Evolutionary conservation across 2,888 invertebrate species (phyloP), one percentile per base, ranked within the genome.

Genomic region (Ctenicera cuprea): DNA sequence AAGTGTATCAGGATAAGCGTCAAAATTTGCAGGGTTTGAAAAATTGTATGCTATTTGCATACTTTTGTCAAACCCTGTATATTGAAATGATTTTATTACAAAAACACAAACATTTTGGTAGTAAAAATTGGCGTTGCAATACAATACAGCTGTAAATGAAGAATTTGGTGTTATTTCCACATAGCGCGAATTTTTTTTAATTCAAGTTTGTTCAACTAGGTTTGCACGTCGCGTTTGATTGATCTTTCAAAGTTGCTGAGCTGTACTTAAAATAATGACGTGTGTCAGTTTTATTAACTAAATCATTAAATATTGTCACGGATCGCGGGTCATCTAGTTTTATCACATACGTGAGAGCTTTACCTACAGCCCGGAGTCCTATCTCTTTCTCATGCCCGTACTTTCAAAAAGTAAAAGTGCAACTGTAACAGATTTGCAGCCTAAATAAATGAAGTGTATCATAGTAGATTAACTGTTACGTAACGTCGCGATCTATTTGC

Each of bases 401-500:
- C 30, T 22, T 61, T 54, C 38, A 22, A 48, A 69, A 69, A 69
- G 69, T 69, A 69, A 69, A 69, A 69, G 68, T 59, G 69, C 64
- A 59, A 43, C 45, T n/a, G 43, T 9, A 26, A 30, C 41, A 18
- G 12, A 38, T 37, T 18, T 48, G 69, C 54, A 48, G 54, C 59
- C 57, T 16, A 59, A 66, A 54, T 68, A 73, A 73, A 68, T 63
- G 69, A 74, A 77, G 75, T 76, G 76, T 75, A 73, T 76, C 75
- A 75, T 71, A 70, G 76, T 66, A 59, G 74, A 74, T 75, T 65
- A 62, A 71, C 33, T 54, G 50, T 78, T 78, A 78, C 78, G 77
- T 77, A 78, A 78, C 63, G 59, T 52, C 75, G 57, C 78, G 78
- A 76, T 78, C 78, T 77, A 76, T 75, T 77, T 70, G 72, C 76